A percentile compares a stretch with the other conserved stretches of the same genome.
phyloP scores from a whole-genome alignment of 2,113 vertebrate species.

The Megaceryle maxima region DNA sequence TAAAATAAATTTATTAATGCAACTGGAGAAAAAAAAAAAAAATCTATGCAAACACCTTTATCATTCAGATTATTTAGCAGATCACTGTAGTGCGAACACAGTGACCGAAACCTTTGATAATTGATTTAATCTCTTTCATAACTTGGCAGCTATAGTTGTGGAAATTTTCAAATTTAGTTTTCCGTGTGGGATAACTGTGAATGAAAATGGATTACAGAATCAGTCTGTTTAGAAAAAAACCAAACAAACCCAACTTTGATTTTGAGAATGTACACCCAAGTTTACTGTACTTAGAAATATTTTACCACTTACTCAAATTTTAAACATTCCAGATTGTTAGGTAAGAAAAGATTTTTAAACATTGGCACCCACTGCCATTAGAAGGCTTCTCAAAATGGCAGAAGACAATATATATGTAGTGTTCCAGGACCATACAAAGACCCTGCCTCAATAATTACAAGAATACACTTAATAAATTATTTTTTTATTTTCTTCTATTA shows the following conservation, averaged over 20 bases:
- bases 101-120: not conserved
- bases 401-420: slow-evolving; percentile 36
- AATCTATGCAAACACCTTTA: not conserved
- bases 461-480: slow-evolving; percentile 74
- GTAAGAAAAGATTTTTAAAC: slow-evolving; percentile 64
- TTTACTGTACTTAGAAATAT: slow-evolving; percentile 28
- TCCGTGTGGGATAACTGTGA: not conserved
- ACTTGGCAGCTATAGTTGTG: not conserved
- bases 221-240: not conserved
- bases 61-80: not conserved
- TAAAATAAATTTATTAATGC: slow-evolving; percentile 24
- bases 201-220: not conserved
- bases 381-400: slow-evolving; percentile 31
- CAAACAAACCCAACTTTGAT: not conserved
- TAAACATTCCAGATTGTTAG: slow-evolving; percentile 16
- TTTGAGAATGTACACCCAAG: not conserved
- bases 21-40: not conserved
- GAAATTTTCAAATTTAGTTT: not conserved
- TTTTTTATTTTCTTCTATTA: slow-evolving; percentile 58
- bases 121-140: not conserved
- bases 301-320: slow-evolving; percentile 23
- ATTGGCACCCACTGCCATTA: slow-evolving; percentile 64
- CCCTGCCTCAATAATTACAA: slow-evolving; percentile 37
- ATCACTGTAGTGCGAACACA: not conserved
- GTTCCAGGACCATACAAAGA: slow-evolving; percentile 44